Percentiles rank a stretch among this genome's conserved stretches.
Conservation (phyloP, 2,888 invertebrate genomes). For the Thymelicus acteon region DNA sequence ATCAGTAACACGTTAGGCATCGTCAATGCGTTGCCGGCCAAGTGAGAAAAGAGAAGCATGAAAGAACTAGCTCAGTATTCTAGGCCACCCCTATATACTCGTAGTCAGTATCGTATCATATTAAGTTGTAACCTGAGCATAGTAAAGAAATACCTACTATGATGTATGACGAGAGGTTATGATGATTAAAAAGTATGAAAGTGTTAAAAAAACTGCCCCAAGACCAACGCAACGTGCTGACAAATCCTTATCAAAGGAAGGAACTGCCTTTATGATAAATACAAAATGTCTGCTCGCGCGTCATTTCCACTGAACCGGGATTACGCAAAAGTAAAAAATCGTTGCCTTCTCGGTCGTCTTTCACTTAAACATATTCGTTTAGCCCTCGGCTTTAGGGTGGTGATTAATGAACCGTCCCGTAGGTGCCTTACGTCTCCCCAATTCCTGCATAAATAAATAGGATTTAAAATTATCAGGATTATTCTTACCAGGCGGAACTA, state of each 20-base stretch:
- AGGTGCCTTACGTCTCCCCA: conserved; percentile 58
- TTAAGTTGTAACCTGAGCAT: too few species aligned
- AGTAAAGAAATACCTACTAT: too few species aligned
- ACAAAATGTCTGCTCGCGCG: conserved; percentile 51
- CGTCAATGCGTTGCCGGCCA: too few species aligned
- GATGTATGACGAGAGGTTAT: too few species aligned
- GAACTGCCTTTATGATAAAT: conserved; percentile 26
- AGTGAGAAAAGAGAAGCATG: too few species aligned
- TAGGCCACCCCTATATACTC: too few species aligned
- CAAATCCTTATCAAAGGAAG: conserved; percentile 6
- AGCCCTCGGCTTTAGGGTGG: conserved; percentile 69
- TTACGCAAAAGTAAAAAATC: conserved; percentile 63
- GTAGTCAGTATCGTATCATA: too few species aligned
- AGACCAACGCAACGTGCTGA: neutral
- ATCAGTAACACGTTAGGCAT: too few species aligned
- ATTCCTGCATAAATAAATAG: conserved; percentile 69
- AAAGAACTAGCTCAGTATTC: too few species aligned
- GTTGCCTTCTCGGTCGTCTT: conserved; percentile 65
- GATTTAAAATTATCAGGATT: conserved; percentile 59
- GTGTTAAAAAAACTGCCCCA: neutral
- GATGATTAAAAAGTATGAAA: too few species aligned
- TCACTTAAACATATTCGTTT: conserved; percentile 76
- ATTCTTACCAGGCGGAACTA: conserved; percentile 36
- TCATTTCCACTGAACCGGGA: conserved; percentile 61
- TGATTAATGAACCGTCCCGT: conserved; percentile 77